These are phyloP conservation scores for Doris montereyensis DNA, from an alignment of 2,888 invertebrate genomes.

Conservation along the genomic window DNA sequence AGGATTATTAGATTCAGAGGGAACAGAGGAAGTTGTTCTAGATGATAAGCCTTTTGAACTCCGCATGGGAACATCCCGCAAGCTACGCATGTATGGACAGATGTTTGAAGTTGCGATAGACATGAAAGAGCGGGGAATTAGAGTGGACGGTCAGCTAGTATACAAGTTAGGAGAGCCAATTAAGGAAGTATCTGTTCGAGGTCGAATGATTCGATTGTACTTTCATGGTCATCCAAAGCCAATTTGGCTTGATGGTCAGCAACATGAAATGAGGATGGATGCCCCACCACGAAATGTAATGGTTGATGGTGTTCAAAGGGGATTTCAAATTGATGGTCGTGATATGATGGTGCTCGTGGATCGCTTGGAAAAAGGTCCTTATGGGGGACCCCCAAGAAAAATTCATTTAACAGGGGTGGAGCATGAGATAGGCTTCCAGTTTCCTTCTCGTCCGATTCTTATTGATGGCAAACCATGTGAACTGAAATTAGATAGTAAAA, in stretches of 20 bases:
- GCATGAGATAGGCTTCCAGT: slow-evolving; percentile 83
- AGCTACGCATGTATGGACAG: slow-evolving; percentile 43
- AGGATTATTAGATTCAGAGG: slow-evolving; percentile 53
- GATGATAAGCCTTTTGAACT: slow-evolving; percentile 64
- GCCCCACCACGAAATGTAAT: slow-evolving; percentile 76
- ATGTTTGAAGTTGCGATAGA: slow-evolving; percentile 57
- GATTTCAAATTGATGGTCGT: slow-evolving; percentile 86
- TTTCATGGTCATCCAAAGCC: slow-evolving; percentile 64
- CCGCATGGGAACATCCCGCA: slow-evolving; percentile 53
- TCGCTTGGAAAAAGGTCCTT: slow-evolving; percentile 79
- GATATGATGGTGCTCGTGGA: slow-evolving; percentile 87
- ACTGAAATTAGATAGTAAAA: slow-evolving; percentile 60
- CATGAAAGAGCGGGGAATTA: slow-evolving; percentile 56
- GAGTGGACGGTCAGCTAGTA: slow-evolving; percentile 58
- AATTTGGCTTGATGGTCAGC: slow-evolving; percentile 69
- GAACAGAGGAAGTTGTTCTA: slow-evolving; percentile 64
- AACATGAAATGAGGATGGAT: slow-evolving; percentile 67
- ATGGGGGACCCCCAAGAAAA: slow-evolving; percentile 86
- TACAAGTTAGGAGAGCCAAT: slow-evolving; percentile 67
- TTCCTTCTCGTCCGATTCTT: slow-evolving; percentile 93
- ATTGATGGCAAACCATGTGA: slow-evolving; percentile 76
- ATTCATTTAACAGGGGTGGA: slow-evolving; percentile 85
- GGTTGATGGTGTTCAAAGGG: slow-evolving; percentile 86
- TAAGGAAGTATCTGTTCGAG: slow-evolving; percentile 54
- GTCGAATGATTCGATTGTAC: slow-evolving; percentile 53